Evolutionary conservation across 2,797 vertebrate species (phyloP).

Genomic region (Artibeus jamaicensis): DNA sequence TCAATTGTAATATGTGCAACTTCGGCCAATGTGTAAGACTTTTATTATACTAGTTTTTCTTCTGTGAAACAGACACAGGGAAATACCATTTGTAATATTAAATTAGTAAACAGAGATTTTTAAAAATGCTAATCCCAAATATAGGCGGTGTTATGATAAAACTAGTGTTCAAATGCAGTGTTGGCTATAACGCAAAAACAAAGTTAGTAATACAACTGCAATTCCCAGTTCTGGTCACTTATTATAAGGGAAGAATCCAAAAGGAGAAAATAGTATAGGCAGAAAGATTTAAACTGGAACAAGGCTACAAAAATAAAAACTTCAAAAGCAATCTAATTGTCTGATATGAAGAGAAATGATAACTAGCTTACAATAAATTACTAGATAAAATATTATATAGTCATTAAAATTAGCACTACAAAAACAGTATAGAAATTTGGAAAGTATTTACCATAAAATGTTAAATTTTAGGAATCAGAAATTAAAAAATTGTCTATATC

Average conservation of each 20-base stretch:
- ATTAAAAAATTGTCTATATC: neutral
- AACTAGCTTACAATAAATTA: neutral
- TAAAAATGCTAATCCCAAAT: neutral
- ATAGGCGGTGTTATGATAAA: neutral
- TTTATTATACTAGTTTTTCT: neutral
- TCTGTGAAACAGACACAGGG: neutral
- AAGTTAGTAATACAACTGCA: neutral
- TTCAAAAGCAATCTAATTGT: neutral
- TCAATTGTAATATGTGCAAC: neutral
- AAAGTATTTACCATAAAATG: neutral
- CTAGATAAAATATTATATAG: neutral
- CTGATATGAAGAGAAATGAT: neutral
- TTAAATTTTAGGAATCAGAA: constrained; percentile 3
- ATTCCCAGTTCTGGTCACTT: neutral
- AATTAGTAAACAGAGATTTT: neutral
- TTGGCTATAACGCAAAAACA: neutral
- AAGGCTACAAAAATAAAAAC: neutral
- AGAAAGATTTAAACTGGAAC: constrained; percentile 19
- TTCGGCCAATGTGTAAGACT: neutral
- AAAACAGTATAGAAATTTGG: neutral
- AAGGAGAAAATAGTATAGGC: neutral
- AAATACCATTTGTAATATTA: neutral
- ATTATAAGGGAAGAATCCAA: neutral
- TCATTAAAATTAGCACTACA: neutral
- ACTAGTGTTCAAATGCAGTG: neutral